Conservation (phyloP, 1,140 invertebrate species). For the Heliothis subflexa region DNA sequence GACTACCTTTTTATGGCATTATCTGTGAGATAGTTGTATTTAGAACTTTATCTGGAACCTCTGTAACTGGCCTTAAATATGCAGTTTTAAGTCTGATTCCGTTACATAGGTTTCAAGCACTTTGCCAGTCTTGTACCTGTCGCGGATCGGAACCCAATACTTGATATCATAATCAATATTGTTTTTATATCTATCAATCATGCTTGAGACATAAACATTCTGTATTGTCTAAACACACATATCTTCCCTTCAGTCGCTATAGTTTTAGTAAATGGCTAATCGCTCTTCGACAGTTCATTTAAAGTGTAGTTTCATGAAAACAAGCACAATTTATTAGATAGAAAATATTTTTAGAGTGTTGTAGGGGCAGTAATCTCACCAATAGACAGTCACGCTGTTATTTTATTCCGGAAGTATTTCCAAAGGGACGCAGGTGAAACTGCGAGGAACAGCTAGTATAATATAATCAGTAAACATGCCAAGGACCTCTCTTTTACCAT, state of each 20-base stretch:
- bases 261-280: constrained; percentile 1
- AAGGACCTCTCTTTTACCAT: not conserved
- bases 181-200: constrained; percentile 26
- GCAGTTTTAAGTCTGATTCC: constrained; percentile 4
- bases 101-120: not conserved
- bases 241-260: not conserved
- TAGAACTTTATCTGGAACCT: too few relatives aligned
- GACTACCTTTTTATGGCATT: too few relatives aligned
- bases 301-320: not conserved
- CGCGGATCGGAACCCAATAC: constrained; percentile 23
- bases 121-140: constrained; percentile 17
- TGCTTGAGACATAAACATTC: constrained; percentile 19
- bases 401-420: not conserved
- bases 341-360: too few relatives aligned
- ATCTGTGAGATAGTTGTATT: too few relatives aligned
- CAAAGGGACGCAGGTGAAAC: not conserved
- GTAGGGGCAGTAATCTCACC: too few relatives aligned
- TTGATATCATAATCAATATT: constrained; percentile 41
- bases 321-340: too few relatives aligned
- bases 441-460: not conserved
- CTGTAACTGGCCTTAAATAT: too few relatives aligned
- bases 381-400: too few relatives aligned
- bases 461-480: too few relatives aligned
- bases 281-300: not conserved
- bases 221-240: constrained; percentile 6